Base-by-base conservation (phyloP, 2,797 vertebrate species). In the Coregonus ussuriensis region DNA sequence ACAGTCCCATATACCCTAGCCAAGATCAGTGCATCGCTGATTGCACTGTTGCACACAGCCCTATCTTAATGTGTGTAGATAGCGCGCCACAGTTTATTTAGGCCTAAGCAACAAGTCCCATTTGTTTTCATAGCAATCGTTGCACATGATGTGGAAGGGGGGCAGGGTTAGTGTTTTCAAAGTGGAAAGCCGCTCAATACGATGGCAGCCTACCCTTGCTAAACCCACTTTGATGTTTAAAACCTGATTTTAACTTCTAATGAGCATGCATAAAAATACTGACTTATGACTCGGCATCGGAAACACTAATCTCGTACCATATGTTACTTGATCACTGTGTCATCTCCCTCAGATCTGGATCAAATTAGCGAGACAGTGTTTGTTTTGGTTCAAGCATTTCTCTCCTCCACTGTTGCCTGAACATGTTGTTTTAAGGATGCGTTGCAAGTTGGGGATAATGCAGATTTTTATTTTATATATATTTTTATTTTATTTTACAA, bases 1-100 rank as follows among this genome's bases (percentile, higher is more conserved):
- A 25, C 53, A 54, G 31, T 74, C 71, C 74, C 74, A 77, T 1
- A 18, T 18, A 74, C 51, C 47, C 3, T 3, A 71, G 11, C 52
- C 35, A 74, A 77, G 76, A 80, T 70, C 72, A 69, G 78, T 56
- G 33, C 63, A 74, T n/a, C n/a, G 53, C 71, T 54, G 41, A 31
- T 52, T 35, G 41, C 52, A 31, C 51, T 29, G 41, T 51, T 41
- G 56, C 5, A 21, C 31, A 53, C 71, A 31, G 31, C 74, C 37
- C 15, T 52, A 69, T 33, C 21, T 25, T 59, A 16, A 13, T 71
- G 59, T 75, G 54, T 76, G 67, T 66, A 54, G 68, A 29, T 72
- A 59, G 53, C 41, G 51, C 21, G 41, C 5, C 3, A 16, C 0
- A 9, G 69, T 77, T 71, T 74, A 9, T 70, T 74, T 56, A 76